A percentile compares a stretch with the other conserved stretches of the same genome.
These are phyloP conservation scores for Steinernema hermaphroditum DNA, from an alignment of 2,888 invertebrate species.

Conservation along the genomic window DNA sequence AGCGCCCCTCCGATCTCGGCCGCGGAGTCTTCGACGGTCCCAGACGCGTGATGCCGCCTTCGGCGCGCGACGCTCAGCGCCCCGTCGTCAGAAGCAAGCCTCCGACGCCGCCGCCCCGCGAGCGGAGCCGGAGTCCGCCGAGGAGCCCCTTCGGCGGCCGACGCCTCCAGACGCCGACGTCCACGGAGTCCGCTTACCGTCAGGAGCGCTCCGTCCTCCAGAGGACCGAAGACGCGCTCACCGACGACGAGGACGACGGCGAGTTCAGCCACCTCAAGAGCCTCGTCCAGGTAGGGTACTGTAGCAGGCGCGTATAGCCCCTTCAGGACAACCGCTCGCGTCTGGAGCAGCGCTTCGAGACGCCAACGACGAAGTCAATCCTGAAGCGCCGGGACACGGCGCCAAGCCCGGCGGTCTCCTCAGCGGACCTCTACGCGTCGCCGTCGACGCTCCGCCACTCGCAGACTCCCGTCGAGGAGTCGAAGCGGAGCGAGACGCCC, in stretches of 20 bases:
- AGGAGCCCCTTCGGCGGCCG: conserved; percentile 24
- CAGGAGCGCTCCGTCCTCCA: conserved; percentile 31
- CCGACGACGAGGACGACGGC: conserved; percentile 36
- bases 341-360: background rate
- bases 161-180: background rate
- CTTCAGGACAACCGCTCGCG: conserved; percentile 35
- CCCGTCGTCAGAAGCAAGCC: conserved; percentile 58
- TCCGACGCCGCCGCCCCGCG: conserved; percentile 63
- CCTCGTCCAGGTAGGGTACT: conserved; percentile 41
- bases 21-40: background rate
- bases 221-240: conserved; percentile 32
- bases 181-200: conserved; percentile 27
- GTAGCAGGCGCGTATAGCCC: background rate
- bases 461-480: conserved; percentile 29
- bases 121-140: conserved; percentile 28
- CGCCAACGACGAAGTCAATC: conserved; percentile 40
- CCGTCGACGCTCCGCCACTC: conserved; percentile 28
- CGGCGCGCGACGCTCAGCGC: background rate
- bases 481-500: conserved; percentile 78
- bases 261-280: conserved; percentile 44
- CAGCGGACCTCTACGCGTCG: conserved; percentile 33
- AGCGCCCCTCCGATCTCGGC: conserved; percentile 3
- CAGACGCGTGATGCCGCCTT: conserved; percentile 4
- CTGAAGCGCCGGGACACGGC: conserved; percentile 52
- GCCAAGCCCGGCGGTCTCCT: background rate